Evolutionary conservation across 2,113 vertebrate genomes (phyloP).

Genomic region (Amblyornis subalaris): DNA sequence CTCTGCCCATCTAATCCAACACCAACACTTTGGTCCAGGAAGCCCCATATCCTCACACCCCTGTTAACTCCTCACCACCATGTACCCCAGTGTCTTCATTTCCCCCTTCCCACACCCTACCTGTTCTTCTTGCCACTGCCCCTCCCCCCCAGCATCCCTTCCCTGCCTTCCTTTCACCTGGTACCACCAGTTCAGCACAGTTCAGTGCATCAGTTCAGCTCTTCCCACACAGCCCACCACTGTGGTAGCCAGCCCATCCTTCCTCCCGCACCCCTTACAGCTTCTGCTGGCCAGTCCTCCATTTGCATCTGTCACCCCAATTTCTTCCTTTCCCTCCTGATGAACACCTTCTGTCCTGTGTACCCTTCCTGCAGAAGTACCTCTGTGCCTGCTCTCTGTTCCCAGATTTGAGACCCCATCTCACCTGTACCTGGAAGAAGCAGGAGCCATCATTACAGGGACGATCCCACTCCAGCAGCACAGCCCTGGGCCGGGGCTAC

Average conservation of each 20-base stretch:
- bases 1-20: not conserved
- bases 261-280: not conserved
- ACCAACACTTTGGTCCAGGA: not conserved
- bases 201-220: too few relatives aligned
- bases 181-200: not conserved
- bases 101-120: not conserved
- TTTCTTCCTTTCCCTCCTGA: not conserved
- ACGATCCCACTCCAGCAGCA: not conserved
- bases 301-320: not conserved
- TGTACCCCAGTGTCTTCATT: not conserved
- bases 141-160: not conserved
- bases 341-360: not conserved
- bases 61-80: not conserved
- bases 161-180: not conserved
- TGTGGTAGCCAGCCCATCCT: accelerated
- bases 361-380: not conserved
- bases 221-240: not conserved
- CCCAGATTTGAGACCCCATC: not conserved
- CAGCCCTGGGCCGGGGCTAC: not conserved
- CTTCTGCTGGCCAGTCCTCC: not conserved
- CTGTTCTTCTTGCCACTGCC: not conserved
- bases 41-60: not conserved
- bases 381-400: not conserved
- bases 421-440: not conserved
- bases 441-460: not conserved